Evolutionary conservation across 2,888 invertebrate species (phyloP).

Genomic region (Cosmia trapezina): DNA sequence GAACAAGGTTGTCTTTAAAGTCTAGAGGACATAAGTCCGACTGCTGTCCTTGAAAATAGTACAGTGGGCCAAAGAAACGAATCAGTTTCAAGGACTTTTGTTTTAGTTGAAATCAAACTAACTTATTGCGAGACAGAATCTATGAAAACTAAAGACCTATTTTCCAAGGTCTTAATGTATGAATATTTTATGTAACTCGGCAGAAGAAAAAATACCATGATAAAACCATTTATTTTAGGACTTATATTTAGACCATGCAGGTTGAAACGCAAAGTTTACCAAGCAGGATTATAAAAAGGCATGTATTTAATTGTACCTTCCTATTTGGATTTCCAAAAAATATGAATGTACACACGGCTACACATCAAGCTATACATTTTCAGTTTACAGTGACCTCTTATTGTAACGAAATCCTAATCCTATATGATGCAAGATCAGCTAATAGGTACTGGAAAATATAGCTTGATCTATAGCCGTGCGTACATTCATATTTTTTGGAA

Average conservation of each 20-base stretch:
- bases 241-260: background rate
- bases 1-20: constrained; percentile 24
- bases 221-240: background rate
- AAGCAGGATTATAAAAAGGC: background rate
- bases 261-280: background rate
- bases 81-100: constrained; percentile 7
- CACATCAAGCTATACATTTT: no score
- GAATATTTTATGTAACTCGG: background rate
- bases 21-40: constrained; percentile 29
- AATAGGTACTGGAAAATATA: no score
- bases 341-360: no score
- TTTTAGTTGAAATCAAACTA: background rate
- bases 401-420: no score
- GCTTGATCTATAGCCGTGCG: no score
- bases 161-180: background rate
- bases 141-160: background rate
- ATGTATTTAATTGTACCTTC: no score
- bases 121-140: background rate
- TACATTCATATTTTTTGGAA: no score
- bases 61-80: background rate
- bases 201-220: no score
- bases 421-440: no score
- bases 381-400: no score
- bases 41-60: background rate
- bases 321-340: no score